A percentile compares a stretch with the other conserved stretches of the same genome.
phyloP scores from a whole-genome alignment of 2,797 vertebrate genomes.

The Pyrrhura leucotis region DNA sequence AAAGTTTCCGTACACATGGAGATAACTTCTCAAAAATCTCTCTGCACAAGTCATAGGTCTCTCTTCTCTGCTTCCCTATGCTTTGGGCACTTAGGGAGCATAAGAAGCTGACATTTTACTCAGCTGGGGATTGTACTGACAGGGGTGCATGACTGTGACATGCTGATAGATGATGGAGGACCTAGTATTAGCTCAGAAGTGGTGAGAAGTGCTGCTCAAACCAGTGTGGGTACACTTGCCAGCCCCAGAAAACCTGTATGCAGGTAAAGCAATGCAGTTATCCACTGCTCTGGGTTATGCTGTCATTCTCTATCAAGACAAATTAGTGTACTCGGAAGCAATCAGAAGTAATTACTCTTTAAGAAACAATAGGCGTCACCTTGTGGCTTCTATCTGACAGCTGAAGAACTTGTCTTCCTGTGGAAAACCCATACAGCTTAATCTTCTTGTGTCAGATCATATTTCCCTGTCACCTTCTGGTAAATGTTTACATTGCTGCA shows the following conservation, averaged over 20 bases:
- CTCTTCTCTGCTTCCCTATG: neutral
- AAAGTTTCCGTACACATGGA: neutral
- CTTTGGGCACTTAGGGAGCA: neutral
- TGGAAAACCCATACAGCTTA: conserved; percentile 61
- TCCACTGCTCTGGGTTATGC: conserved; percentile 3
- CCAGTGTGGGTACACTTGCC: conserved; percentile 68
- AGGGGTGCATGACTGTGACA: neutral
- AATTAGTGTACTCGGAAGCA: conserved; percentile 66
- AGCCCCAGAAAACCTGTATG: conserved; percentile 76
- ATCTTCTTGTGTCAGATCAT: conserved; percentile 65
- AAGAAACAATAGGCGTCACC: conserved; percentile 66
- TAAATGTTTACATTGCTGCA: conserved; percentile 62
- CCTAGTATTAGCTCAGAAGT: neutral
- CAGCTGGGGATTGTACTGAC: neutral
- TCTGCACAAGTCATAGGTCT: neutral
- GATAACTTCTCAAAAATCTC: neutral
- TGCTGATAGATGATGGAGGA: neutral
- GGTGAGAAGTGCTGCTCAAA: conserved; percentile 77
- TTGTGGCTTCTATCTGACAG: conserved; percentile 63
- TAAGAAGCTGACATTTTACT: neutral
- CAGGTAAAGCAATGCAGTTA: conserved; percentile 73
- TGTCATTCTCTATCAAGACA: conserved; percentile 51
- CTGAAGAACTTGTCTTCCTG: conserved; percentile 56
- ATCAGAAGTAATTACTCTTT: conserved; percentile 71
- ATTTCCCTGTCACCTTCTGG: conserved; percentile 60